Conservation (phyloP, 1,140 invertebrate genomes). For the Aphelinus atriplicis region DNA sequence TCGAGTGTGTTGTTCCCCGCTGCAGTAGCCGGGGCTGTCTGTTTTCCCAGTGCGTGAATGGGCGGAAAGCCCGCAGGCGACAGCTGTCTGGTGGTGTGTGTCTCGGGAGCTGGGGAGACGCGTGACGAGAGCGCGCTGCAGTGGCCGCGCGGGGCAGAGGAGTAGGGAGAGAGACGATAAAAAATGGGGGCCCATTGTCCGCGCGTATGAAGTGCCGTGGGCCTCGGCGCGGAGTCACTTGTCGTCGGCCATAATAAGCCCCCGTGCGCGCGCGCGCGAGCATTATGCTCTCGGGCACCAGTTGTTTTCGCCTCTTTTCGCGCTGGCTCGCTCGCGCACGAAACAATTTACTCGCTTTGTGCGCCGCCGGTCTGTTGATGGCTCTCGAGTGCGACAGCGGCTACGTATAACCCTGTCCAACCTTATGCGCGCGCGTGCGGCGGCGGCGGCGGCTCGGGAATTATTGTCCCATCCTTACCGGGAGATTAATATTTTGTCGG, state of each 20-base stretch:
- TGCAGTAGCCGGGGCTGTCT: not conserved
- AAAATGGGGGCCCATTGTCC: slow-evolving; percentile 30
- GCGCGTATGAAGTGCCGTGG: not conserved
- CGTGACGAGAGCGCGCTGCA: not conserved
- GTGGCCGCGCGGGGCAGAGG: not conserved
- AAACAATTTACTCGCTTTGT: too few relatives aligned
- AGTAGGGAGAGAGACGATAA: slow-evolving; percentile 2
- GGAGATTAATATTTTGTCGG: too few relatives aligned
- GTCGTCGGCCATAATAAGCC: slow-evolving; percentile 12
- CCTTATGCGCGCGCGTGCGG: too few relatives aligned
- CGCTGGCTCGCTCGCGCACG: too few relatives aligned
- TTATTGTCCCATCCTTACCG: too few relatives aligned
- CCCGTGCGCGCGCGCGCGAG: not conserved
- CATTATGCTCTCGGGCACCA: not conserved
- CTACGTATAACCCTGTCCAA: too few relatives aligned
- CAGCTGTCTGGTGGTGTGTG: not conserved
- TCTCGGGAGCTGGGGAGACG: not conserved
- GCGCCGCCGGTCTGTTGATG: too few relatives aligned
- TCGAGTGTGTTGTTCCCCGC: too few relatives aligned
- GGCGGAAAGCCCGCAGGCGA: slow-evolving; percentile 8
- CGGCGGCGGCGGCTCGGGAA: too few relatives aligned
- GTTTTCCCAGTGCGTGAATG: not conserved
- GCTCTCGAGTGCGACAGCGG: too few relatives aligned
- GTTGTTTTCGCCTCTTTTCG: slow-evolving; percentile 8
- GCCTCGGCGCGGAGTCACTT: slow-evolving; percentile 18